Base-by-base conservation (phyloP, 1,140 invertebrate genomes). In the Artemia franciscana region DNA sequence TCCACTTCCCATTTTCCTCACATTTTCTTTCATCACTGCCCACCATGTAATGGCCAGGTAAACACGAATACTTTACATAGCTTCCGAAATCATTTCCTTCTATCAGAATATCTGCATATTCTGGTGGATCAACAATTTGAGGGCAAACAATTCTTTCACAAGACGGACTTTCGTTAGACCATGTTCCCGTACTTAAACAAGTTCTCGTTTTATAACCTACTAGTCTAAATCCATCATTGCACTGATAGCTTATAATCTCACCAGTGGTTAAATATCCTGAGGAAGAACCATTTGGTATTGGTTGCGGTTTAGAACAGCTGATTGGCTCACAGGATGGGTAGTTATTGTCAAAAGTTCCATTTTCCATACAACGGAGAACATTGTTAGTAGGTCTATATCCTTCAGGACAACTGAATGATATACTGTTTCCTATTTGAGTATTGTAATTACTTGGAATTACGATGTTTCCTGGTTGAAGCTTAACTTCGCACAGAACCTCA, bases 1-100 rank as follows among this genome's bases (percentile, higher is more conserved):
- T 18, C 65, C 68, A 66, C 73, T 78, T 57, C 15, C 58, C 26
- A 74, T 67, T 57, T 70, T 71, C 75, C 60, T 60, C 67, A 69
- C 67, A 67, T n/a, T 56, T 26, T 30, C 56, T 12, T 18, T 21
- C 63, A 18, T 60, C 39, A 15, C 64, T 61, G 15, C 66, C 66
- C 57, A 60, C 30, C 15, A 66, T 24, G 24, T 39, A 5, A 27
- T 66, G 65, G 23, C 66, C 66, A 5, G 58, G 7, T 5, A 24
- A n/a, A 24, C 59, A 60, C 26, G 59, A 12, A 26, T 24, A 60
- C 26, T 60, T 28, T n/a, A 26, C 26, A n/a, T 24, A 2, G 7
- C 25, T 24, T 26, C 25, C 26, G 59, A 23, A 60, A 24, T n/a
- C 25, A 5, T n/a, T 23, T 24, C 59, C 59, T 5, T 18, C 2